These are phyloP conservation scores for Artibeus lituratus DNA, from an alignment of 2,797 vertebrate species.

Conservation along the genomic window DNA sequence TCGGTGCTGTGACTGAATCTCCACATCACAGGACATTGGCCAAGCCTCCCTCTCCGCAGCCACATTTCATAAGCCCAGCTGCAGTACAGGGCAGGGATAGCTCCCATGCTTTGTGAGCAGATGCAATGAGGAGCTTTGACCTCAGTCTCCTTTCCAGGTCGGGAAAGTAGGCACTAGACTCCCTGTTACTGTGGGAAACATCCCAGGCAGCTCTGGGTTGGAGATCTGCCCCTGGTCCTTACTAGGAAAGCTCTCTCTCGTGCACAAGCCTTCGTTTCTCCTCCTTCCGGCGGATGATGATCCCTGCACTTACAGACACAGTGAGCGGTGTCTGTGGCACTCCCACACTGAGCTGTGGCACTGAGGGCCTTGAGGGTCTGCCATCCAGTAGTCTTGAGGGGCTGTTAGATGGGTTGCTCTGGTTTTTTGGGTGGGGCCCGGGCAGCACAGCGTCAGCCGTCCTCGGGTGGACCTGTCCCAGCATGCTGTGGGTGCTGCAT, in stretches of 20 bases:
- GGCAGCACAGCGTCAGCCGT: rapidly evolving
- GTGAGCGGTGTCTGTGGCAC: not conserved
- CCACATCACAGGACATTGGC: not conserved
- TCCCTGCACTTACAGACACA: not conserved
- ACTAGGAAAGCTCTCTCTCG: not conserved
- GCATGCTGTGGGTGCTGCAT: not conserved
- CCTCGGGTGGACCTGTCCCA: not conserved
- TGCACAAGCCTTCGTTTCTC: not conserved
- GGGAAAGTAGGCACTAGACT: not conserved
- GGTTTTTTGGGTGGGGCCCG: not conserved
- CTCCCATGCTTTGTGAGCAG: not conserved
- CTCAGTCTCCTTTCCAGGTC: not conserved
- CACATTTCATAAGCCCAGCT: not conserved
- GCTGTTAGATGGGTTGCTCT: rapidly evolving
- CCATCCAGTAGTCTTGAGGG: not conserved
- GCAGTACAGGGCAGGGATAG: not conserved
- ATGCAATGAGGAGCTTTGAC: not conserved
- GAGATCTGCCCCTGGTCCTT: not conserved
- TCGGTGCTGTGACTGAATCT: not conserved
- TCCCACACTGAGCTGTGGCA: not conserved
- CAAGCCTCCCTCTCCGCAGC: not conserved
- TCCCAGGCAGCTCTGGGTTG: not conserved
- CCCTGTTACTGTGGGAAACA: not conserved
- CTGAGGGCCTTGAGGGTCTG: not conserved
- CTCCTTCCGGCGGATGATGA: not conserved